Percentiles rank a stretch among this genome's conserved stretches.
Conservation (phyloP, 2,888 invertebrate genomes). For the Mimumesa dahlbomi region DNA sequence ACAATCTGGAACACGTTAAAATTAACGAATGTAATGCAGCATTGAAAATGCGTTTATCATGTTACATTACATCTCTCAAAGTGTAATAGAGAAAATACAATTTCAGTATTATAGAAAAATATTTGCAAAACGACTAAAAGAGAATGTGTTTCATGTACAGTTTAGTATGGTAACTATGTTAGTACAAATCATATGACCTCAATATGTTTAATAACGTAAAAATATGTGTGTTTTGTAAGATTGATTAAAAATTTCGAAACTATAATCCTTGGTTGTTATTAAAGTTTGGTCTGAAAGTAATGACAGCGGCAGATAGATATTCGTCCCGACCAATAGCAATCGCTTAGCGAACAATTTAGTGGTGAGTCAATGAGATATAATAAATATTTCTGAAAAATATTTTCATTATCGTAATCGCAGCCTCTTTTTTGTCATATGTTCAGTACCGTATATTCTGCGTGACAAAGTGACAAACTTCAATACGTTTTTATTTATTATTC, state of each 20-base stretch:
- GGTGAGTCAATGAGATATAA: too few species aligned
- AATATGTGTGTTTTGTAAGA: neutral
- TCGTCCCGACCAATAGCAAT: too few species aligned
- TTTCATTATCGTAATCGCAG: neutral
- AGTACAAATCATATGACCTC: neutral
- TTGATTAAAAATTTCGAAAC: neutral
- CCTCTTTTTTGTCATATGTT: slow-evolving; percentile 2
- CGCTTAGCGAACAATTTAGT: too few species aligned
- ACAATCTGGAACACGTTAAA: too few species aligned
- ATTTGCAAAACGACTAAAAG: too few species aligned
- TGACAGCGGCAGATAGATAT: too few species aligned
- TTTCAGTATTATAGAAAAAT: slow-evolving; percentile 1
- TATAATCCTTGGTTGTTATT: too few species aligned
- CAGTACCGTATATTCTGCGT: neutral
- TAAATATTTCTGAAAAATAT: too few species aligned
- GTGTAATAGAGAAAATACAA: neutral
- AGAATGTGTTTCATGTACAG: too few species aligned
- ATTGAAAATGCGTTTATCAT: neutral
- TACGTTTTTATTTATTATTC: slow-evolving; percentile 1
- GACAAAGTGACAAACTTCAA: slow-evolving; percentile 22
- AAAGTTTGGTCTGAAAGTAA: neutral
- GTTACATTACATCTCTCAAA: neutral
- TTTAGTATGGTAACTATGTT: too few species aligned
- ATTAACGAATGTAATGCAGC: too few species aligned
- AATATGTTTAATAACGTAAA: neutral